Evolutionary conservation across 2,888 invertebrate genomes (phyloP).

Genomic region (Coenonympha arcania): DNA sequence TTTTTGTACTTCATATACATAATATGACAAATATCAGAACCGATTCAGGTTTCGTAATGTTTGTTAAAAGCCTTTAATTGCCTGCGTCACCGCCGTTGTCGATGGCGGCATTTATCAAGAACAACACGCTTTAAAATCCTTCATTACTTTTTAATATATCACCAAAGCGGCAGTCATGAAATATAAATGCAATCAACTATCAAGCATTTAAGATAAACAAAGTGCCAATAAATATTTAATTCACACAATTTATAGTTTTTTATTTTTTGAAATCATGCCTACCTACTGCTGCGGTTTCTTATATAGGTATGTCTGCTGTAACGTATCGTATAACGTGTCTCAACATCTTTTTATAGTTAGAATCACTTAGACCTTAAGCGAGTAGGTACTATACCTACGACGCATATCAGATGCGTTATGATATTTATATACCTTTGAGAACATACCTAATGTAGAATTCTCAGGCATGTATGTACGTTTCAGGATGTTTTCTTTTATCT

Average conservation of each 20-base stretch:
- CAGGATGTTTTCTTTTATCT: no score
- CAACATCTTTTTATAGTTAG: no score
- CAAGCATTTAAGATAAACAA: slow-evolving; percentile 18
- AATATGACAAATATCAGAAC: background rate
- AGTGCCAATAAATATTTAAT: slow-evolving; percentile 14
- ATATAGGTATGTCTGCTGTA: no score
- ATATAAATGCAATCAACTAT: slow-evolving; percentile 13
- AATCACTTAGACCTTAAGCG: no score
- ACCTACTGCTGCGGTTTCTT: background rate
- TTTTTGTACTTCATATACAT: background rate
- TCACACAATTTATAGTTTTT: background rate
- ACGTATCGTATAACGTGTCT: no score
- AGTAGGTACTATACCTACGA: no score
- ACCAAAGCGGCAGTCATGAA: slow-evolving; percentile 16
- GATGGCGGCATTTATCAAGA: slow-evolving; percentile 16
- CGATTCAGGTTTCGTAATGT: slow-evolving; percentile 3
- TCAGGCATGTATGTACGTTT: no score
- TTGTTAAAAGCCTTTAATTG: slow-evolving; percentile 19
- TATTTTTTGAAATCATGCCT: background rate
- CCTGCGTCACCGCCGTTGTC: slow-evolving; percentile 9
- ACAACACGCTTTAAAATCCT: slow-evolving; percentile 13
- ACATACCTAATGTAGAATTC: no score
- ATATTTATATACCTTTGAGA: no score
- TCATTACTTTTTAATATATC: slow-evolving; percentile 18
- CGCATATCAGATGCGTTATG: no score